Conservation (phyloP, 92 coral and sea anemone genomes). For the Umimayanthus kanabou region DNA sequence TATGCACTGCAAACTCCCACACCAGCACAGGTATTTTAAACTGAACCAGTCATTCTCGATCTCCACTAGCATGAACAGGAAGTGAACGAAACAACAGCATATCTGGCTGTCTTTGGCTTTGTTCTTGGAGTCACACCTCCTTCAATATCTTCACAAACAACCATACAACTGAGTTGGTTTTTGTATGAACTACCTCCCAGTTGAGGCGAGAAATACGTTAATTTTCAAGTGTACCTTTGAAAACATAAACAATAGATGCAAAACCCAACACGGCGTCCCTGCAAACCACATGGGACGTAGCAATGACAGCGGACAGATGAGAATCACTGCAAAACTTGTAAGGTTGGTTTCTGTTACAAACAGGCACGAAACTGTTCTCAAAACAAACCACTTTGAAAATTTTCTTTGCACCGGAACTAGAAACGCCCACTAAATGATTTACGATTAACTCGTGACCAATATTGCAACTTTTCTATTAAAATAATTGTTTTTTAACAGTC, state of each 20-base stretch:
- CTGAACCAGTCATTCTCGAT: neutral
- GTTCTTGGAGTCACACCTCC: neutral
- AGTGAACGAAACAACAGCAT: neutral
- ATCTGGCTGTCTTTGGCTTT: constrained; percentile 1
- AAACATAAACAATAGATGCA: constrained; percentile 6
- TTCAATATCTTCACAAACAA: neutral
- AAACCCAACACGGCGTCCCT: constrained; percentile 6
- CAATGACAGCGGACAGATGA: neutral
- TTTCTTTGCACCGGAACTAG: neutral
- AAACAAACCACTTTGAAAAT: neutral
- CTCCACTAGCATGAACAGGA: neutral
- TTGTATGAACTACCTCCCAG: neutral
- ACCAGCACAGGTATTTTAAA: neutral
- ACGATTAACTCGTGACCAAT: constrained; percentile 10
- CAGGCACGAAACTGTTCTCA: neutral
- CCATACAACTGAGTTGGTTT: neutral
- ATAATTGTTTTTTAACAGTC: constrained; percentile 2
- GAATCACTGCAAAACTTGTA: neutral
- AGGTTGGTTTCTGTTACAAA: neutral
- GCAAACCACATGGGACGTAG: neutral
- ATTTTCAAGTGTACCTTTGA: constrained; percentile 2
- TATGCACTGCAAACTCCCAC: neutral
- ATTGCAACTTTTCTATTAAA: neutral
- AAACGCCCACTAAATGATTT: constrained; percentile 1
- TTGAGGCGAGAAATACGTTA: constrained; percentile 19